These are phyloP conservation scores for Anolis carolinensis DNA, from an alignment of 2,113 vertebrate genomes.

Conservation along the genomic window DNA sequence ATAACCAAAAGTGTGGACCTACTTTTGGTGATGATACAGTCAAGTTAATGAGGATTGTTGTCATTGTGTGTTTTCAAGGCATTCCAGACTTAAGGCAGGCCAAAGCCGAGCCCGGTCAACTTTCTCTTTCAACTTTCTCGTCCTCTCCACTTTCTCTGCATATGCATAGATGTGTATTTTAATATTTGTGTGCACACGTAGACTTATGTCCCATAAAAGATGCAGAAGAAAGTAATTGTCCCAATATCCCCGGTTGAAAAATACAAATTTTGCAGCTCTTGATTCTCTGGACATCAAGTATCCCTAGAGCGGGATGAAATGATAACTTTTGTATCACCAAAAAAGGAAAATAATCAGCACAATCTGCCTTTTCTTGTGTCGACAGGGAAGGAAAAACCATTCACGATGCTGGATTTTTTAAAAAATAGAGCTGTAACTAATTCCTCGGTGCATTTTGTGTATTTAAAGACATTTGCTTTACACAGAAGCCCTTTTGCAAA, in stretches of 20 bases:
- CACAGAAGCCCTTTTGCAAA: slow-evolving; percentile 31
- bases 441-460: background rate
- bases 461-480: slow-evolving; percentile 13
- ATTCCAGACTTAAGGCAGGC: no score
- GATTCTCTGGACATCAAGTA: background rate
- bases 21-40: no score
- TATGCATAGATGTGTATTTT: background rate
- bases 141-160: background rate
- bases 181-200: no score
- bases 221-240: slow-evolving; percentile 34
- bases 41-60: no score
- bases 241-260: slow-evolving; percentile 30
- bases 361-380: background rate
- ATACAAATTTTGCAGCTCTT: background rate
- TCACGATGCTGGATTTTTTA: background rate
- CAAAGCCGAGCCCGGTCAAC: no score
- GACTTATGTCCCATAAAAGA: slow-evolving; percentile 22
- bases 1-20: no score
- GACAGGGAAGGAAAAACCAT: slow-evolving; percentile 19
- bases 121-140: no score
- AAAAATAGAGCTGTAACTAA: slow-evolving; percentile 19
- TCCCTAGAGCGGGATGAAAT: slow-evolving; percentile 37
- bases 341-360: slow-evolving; percentile 20
- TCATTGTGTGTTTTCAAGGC: no score
- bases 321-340: slow-evolving; percentile 20